Evolutionary conservation across 2,888 invertebrate genomes (phyloP), one percentile per base, ranked within the genome.

Genomic region (Agapostemon virescens): DNA sequence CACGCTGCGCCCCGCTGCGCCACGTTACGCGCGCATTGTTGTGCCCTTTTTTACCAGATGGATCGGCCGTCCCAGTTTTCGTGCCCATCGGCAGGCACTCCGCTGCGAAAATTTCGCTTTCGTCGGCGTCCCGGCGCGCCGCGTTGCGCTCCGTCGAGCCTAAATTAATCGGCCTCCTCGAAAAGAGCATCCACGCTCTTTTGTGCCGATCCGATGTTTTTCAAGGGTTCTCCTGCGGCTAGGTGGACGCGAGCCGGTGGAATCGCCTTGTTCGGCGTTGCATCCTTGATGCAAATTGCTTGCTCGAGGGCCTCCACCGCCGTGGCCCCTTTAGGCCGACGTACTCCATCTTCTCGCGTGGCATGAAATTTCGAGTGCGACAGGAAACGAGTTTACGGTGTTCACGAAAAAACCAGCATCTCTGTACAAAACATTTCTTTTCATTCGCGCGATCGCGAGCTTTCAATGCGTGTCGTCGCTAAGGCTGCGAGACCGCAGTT

Each of bases 1-100:
- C 72, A 36, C 71, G 79, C 69, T 61, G 88, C 88, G 88, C 85
- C 91, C 91, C 89, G 90, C 91, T 90, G 90, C 69, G 90, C 86
- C 77, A 81, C 84, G 86, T 87, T 86, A 72, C 80, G 86, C 83
- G 89, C 87, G 88, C 89, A 91, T 92, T 92, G 92, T 92, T 92
- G 89, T 86, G 88, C 89, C 89, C 89, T 89, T 90, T 87, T 89
- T 87, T 78, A 82, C 73, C 82, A 83, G 83, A 77, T 83, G 76
- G 81, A 86, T 83, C 84, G 67, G 72, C 74, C 85, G 87, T 83
- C 84, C 80, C 82, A 79, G 74, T 83, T 84, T 85, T 82, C 84
- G 82, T 79, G 79, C 79, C 69, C 82, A 72, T 74, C 78, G 33
- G 36, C 49, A 64, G 77, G 58, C 61, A 68, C 70, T 77, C 70